Base-by-base conservation (phyloP, 2,888 invertebrate species). In the Anoplius nigerrimus region DNA sequence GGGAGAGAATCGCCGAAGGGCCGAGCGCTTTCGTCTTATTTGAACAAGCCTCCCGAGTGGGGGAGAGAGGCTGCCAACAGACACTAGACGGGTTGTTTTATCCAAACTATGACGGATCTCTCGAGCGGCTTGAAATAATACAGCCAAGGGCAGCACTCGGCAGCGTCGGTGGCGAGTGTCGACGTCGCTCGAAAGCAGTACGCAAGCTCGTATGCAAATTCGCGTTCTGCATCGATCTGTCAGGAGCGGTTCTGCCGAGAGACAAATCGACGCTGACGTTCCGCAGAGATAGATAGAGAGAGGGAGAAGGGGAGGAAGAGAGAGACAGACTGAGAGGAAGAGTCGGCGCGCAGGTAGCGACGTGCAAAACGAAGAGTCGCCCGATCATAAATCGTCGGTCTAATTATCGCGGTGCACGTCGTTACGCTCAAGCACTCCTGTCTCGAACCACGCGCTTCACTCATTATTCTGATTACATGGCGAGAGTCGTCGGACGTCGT, bases 391-490 rank as follows among this genome's bases (percentile, higher is more conserved):
- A 48, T 22, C 22, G 56, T n/a, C 16, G 15, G 16, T 34, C 56
- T 42, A 42, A 42, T 42, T 56, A 34, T 22, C 18, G 16, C 42
- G 56, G 22, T 15, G 21, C 18, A 56, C 4, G 11, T 34, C 34
- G 34, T 34, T 34, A 34, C 34, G 42, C 48, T 20, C 27, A 34
- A 56, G 27, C 59, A 60, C 42, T 48, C 20, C n/a, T 48, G 16
- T 20, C n/a, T 48, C 48, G 34, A 55, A 57, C 51, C 15, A 15
- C 53, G 8, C 53, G 8, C 22, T 21, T 69, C 67, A 57, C 69
- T 61, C 62, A 64, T 76, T 76, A 76, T 71, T 66, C 48, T 69
- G 74, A 76, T 76, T 67, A 71, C 65, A 65, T 55, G 68, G 61
- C 43, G 55, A 58, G 66, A 69, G 66, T 71, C 72, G 69, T 62